Evolutionary conservation across 2,888 invertebrate genomes (phyloP).

Genomic region (Flabesymbios commensalis): DNA sequence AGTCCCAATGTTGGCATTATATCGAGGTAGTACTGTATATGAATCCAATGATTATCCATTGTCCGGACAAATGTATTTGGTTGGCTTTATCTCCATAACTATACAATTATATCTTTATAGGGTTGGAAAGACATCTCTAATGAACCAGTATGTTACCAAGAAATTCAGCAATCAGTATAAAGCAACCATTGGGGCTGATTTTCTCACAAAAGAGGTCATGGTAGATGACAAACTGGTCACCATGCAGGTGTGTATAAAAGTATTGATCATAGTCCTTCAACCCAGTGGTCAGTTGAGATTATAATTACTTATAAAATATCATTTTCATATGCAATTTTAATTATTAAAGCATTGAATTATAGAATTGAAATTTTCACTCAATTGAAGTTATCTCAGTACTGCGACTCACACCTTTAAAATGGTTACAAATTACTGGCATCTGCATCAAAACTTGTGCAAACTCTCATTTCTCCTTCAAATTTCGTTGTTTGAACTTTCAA

Average conservation of each 20-base stretch:
- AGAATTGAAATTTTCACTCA: no score
- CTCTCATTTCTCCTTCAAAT: no score
- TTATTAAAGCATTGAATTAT: no score
- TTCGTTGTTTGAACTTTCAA: no score
- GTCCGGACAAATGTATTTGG: background rate
- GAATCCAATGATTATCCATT: background rate
- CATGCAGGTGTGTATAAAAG: slow-evolving; percentile 75
- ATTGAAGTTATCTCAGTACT: no score
- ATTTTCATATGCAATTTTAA: background rate
- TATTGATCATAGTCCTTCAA: no score
- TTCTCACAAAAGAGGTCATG: slow-evolving; percentile 91
- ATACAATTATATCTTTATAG: slow-evolving; percentile 59
- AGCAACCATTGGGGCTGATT: slow-evolving; percentile 99
- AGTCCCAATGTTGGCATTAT: no score
- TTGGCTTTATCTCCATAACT: background rate
- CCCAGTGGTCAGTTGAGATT: no score
- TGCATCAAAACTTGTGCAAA: no score
- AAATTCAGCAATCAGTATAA: slow-evolving; percentile 99
- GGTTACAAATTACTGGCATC: no score
- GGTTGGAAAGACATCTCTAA: slow-evolving; percentile 98
- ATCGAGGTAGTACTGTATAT: background rate
- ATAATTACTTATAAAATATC: no score
- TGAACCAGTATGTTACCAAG: slow-evolving; percentile 99
- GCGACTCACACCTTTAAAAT: no score
- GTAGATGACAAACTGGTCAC: slow-evolving; percentile 99